A percentile compares a stretch with the other conserved stretches of the same genome.
Evolutionary conservation across 2,797 vertebrate species (phyloP).

Genomic region (Schizopygopsis malacanthus): DNA sequence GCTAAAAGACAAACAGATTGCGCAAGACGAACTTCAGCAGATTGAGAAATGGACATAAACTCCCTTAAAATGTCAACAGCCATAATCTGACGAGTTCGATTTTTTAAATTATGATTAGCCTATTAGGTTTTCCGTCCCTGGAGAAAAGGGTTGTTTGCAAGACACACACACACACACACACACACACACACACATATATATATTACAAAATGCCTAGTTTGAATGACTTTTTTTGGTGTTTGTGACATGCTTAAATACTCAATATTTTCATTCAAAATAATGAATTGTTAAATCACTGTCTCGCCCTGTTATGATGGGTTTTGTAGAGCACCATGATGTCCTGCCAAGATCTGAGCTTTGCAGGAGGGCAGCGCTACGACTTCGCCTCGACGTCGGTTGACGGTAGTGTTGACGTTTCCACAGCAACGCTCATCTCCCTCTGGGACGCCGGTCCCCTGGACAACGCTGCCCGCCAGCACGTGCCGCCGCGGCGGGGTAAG

Average conservation of each 20-base stretch:
- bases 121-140: not conserved
- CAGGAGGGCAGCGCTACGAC: constrained; percentile 75
- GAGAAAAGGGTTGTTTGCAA: not conserved
- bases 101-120: no score
- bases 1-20: not conserved
- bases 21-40: not conserved
- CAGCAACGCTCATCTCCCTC: constrained; percentile 85
- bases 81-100: not conserved
- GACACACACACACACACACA: no score
- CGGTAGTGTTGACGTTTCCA: constrained; percentile 85
- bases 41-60: not conserved
- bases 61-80: not conserved
- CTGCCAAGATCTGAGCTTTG: constrained; percentile 80
- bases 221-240: not conserved
- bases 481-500: constrained; percentile 73
- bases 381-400: constrained; percentile 72
- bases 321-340: constrained; percentile 78
- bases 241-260: not conserved
- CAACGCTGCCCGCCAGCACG: constrained; percentile 73
- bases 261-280: not conserved
- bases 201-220: not conserved
- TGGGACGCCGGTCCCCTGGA: constrained; percentile 82
- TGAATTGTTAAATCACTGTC: not conserved
- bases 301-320: constrained; percentile 46
- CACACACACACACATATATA: no score